Evolutionary conservation across 2,888 invertebrate genomes (phyloP), one percentile per base, ranked within the genome.

Genomic region (Macropis europaea): DNA sequence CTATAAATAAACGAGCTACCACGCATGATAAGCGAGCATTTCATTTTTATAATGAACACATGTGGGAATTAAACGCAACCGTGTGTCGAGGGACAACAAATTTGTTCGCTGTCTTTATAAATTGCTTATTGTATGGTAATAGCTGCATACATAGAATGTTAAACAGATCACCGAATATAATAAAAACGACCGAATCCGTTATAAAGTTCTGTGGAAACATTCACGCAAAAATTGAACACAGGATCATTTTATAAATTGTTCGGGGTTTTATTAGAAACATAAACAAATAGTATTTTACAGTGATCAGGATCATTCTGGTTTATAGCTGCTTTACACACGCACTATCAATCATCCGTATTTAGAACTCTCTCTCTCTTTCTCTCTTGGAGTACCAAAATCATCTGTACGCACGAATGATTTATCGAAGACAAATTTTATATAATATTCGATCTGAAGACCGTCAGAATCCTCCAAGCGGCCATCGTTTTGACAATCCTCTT

Each of bases 201-300:
- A n/a, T n/a, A n/a, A n/a, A n/a, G n/a, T n/a, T n/a, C n/a, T n/a
- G n/a, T n/a, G n/a, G n/a, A n/a, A n/a, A n/a, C n/a, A n/a, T 30
- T 30, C 7, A 30, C 30, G 7, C 3, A 22, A 28, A 9, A 17
- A 32, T 30, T 2, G 24, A 43, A 24, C 9, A 36, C 1, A 36
- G 13, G 2, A 24, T 0, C 9, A 9, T 9, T 22, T 40, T 32
- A 32, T 45, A 47, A 19, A 13, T 40, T 26, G 22, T 63, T 53
- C 19, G 11, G 28, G 30, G 9, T 81, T 81, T 81, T 82, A 81
- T 82, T 81, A 81, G 56, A 73, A 81, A 82, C 67, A 72, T 77
- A 80, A 82, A 77, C 70, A 81, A 81, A 81, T 75, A 73, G 28
- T 61, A 61, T 59, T 45, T 70, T 67, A 66, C 71, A 61, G 13